These are phyloP conservation scores for Eucidaris tribuloides DNA, from an alignment of 35 echinoderm and acorn worm species.

Conservation along the genomic window DNA sequence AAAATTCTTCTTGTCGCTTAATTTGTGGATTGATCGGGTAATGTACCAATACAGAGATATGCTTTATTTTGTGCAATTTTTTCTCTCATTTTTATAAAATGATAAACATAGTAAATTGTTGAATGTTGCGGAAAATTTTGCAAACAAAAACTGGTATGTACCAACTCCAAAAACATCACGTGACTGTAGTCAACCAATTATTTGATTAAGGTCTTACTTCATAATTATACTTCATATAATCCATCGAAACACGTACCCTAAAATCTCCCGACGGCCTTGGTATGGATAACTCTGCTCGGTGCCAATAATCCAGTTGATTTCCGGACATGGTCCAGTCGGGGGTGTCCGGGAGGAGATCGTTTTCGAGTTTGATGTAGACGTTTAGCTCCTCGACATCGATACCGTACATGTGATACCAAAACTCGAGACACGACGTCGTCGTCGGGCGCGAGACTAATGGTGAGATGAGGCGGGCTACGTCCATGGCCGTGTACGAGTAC, in stretches of 20 bases:
- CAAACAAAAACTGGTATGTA: neutral
- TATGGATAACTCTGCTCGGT: constrained; percentile 52
- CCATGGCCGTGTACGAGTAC: neutral
- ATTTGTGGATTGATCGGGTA: no score
- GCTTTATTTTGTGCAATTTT: no score
- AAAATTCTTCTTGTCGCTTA: no score
- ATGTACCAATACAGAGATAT: no score
- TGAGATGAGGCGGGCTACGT: constrained; percentile 43
- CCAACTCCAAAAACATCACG: neutral
- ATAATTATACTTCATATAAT: neutral
- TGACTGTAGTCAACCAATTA: neutral
- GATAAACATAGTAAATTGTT: no score
- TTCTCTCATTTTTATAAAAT: no score
- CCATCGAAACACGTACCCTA: constrained; percentile 35
- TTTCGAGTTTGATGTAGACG: constrained; percentile 48
- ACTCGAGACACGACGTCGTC: constrained; percentile 53
- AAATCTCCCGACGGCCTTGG: neutral
- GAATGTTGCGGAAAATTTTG: neutral
- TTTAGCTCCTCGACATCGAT: constrained; percentile 56
- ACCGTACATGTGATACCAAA: constrained; percentile 97
- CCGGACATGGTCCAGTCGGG: constrained; percentile 45
- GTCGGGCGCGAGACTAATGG: constrained; percentile 20
- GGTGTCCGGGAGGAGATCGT: neutral
- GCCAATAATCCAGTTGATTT: constrained; percentile 64
- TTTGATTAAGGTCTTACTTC: neutral